Percentiles rank a stretch among this genome's conserved stretches.
These are phyloP conservation scores for Xestia sexstrigata DNA, from an alignment of 2,888 invertebrate species.

Conservation along the genomic window DNA sequence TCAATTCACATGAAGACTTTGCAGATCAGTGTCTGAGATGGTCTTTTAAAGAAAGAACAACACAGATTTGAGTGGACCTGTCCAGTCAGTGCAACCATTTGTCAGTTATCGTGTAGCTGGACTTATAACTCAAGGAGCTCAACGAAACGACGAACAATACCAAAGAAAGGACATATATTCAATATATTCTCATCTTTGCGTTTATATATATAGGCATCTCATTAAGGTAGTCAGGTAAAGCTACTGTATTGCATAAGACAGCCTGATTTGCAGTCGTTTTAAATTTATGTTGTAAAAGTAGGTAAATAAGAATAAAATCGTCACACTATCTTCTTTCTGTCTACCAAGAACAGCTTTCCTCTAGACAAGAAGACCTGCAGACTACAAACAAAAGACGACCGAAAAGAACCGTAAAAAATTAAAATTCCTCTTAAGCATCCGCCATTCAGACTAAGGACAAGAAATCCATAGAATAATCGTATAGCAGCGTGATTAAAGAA, in stretches of 20 bases:
- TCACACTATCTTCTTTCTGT: background rate
- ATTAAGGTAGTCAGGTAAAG: background rate
- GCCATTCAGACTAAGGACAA: conserved; percentile 71
- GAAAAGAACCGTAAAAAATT: conserved; percentile 42
- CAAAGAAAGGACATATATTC: too few species aligned
- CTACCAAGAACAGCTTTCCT: background rate
- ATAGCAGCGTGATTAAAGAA: conserved; percentile 76
- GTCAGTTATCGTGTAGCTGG: too few species aligned
- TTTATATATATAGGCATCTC: background rate
- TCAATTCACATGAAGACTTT: too few species aligned
- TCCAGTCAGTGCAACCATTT: too few species aligned
- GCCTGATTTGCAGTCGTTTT: background rate
- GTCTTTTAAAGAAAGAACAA: too few species aligned
- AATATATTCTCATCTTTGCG: too few species aligned
- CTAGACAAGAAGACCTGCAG: background rate
- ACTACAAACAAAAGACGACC: conserved; percentile 5
- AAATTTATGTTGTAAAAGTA: background rate
- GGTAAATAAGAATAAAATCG: background rate
- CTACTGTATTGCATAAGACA: background rate
- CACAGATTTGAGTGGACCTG: too few species aligned
- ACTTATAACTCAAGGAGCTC: too few species aligned
- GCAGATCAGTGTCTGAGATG: too few species aligned
- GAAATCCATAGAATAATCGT: conserved; percentile 59
- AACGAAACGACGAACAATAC: too few species aligned
- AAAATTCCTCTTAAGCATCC: conserved; percentile 53